These are phyloP conservation scores for Oreochromis aureus DNA, from an alignment of 2,113 vertebrate genomes.

Conservation along the genomic window DNA sequence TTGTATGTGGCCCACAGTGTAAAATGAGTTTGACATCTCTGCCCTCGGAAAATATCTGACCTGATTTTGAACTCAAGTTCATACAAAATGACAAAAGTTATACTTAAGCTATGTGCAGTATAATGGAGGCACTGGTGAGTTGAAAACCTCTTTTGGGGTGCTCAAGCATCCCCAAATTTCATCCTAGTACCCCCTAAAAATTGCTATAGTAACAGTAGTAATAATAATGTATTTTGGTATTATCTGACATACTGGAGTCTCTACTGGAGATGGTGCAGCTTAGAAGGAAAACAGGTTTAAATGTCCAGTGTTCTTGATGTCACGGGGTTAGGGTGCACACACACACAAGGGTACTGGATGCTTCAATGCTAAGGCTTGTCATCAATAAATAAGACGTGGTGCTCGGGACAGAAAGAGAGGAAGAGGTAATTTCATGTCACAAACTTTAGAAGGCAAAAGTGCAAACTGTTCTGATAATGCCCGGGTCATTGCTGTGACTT, in stretches of 20 bases:
- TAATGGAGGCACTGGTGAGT: not conserved
- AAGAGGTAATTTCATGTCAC: not conserved
- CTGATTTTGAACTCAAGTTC: not conserved
- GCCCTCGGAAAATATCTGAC: not conserved
- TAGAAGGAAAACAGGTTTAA: not conserved
- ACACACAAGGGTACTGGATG: rapidly evolving
- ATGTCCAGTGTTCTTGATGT: not conserved
- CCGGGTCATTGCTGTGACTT: not conserved
- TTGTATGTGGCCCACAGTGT: not conserved
- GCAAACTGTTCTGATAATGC: not conserved
- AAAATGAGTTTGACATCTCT: not conserved
- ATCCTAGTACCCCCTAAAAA: not conserved
- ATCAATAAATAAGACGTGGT: not conserved
- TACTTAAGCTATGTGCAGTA: not conserved
- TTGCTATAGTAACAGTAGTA: not conserved
- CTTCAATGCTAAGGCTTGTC: rapidly evolving
- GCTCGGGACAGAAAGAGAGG: not conserved
- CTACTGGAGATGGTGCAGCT: not conserved
- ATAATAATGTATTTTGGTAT: not conserved
- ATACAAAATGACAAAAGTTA: not conserved
- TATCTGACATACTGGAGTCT: not conserved
- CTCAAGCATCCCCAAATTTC: not conserved
- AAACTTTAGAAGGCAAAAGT: not conserved
- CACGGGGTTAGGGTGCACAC: rapidly evolving
- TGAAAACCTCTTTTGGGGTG: not conserved